phyloP scores from a whole-genome alignment of 2,888 invertebrate species.

The Tinea semifulvella region DNA sequence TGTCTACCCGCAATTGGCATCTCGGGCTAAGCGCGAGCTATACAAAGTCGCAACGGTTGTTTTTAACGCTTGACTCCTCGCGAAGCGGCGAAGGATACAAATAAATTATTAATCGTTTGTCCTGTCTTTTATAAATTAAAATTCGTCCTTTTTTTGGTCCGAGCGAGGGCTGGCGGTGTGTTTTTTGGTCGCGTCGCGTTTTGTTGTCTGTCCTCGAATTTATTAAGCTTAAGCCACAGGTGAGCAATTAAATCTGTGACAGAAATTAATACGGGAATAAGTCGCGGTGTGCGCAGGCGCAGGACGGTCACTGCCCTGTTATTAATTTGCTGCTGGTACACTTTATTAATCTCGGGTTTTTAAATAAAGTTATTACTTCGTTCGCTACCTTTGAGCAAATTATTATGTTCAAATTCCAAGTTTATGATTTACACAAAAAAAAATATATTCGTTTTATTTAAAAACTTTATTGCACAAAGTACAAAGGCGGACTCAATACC shows the following conservation, averaged over 20 bases:
- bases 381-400: slow-evolving; percentile 8
- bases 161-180: slow-evolving; percentile 38
- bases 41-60: slow-evolving; percentile 65
- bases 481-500: no score
- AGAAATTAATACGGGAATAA: slow-evolving; percentile 59
- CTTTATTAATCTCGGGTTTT: slow-evolving; percentile 46
- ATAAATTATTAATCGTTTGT: slow-evolving; percentile 69
- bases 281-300: slow-evolving; percentile 28
- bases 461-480: no score
- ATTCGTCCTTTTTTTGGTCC: slow-evolving; percentile 55
- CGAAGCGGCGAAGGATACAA: slow-evolving; percentile 61
- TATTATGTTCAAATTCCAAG: no score
- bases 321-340: slow-evolving; percentile 44
- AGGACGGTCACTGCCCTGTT: slow-evolving; percentile 30
- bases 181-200: slow-evolving; percentile 56
- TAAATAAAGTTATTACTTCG: slow-evolving; percentile 26
- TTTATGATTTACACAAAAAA: no score
- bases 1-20: slow-evolving; percentile 66
- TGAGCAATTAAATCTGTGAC: slow-evolving; percentile 63
- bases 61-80: slow-evolving; percentile 61
- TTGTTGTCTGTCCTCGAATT: slow-evolving; percentile 59
- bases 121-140: slow-evolving; percentile 68
- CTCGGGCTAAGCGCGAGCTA: slow-evolving; percentile 63
- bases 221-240: slow-evolving; percentile 62
- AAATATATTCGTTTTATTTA: no score